These are phyloP conservation scores for Pocillopora meandrina DNA, from an alignment of 92 coral and sea anemone genomes.

Conservation along the genomic window DNA sequence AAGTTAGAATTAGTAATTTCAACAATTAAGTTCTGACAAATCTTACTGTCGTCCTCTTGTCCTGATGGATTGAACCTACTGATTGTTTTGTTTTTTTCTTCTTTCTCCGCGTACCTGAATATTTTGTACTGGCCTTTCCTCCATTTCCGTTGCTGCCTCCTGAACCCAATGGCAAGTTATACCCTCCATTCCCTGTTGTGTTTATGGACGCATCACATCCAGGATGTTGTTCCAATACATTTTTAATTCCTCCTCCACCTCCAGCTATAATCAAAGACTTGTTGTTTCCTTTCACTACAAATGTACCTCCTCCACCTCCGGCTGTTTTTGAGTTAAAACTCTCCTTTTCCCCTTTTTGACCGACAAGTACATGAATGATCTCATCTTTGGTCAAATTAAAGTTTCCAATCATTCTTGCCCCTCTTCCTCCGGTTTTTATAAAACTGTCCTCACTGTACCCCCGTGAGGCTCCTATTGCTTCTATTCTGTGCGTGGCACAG, in stretches of 20 bases:
- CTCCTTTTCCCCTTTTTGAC: neutral
- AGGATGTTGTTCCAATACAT: too few relatives aligned
- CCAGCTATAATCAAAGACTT: neutral
- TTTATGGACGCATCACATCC: too few relatives aligned
- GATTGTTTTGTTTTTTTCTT: too few relatives aligned
- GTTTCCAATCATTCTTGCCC: neutral
- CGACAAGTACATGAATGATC: neutral
- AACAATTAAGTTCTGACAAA: too few relatives aligned
- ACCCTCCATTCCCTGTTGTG: too few relatives aligned
- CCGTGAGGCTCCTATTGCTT: neutral
- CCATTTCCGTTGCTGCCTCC: too few relatives aligned
- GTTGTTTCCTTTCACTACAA: neutral
- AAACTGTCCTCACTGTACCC: neutral
- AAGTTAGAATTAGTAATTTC: too few relatives aligned
- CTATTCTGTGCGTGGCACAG: neutral
- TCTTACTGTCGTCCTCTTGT: too few relatives aligned
- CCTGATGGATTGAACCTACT: too few relatives aligned
- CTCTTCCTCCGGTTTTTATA: neutral
- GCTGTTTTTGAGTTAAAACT: neutral
- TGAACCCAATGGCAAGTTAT: too few relatives aligned
- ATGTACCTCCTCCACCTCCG: neutral
- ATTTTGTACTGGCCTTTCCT: too few relatives aligned
- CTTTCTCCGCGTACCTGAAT: too few relatives aligned
- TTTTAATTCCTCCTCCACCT: neutral
- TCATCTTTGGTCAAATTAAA: neutral